These are phyloP conservation scores for Tetragonula carbonaria DNA, from an alignment of 2,888 invertebrate genomes.

Conservation along the genomic window DNA sequence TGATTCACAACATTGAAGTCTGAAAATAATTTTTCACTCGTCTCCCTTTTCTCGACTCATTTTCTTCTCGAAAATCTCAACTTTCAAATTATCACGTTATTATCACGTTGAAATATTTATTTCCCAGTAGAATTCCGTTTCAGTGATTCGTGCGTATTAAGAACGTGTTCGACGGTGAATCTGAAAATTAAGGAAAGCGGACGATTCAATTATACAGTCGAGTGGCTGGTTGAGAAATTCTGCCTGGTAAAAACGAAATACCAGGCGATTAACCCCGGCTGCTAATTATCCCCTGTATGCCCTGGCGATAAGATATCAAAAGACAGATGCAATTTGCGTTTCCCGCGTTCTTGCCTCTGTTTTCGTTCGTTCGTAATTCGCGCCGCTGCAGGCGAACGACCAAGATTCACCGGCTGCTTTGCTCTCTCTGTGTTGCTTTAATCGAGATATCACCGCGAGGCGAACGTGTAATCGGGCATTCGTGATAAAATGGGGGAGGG, in stretches of 20 bases:
- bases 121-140: too few relatives aligned
- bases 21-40: too few relatives aligned
- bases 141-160: background rate
- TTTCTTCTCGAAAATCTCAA: too few relatives aligned
- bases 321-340: constrained; percentile 34
- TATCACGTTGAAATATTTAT: too few relatives aligned
- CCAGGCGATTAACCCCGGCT: background rate
- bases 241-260: background rate
- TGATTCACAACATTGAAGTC: too few relatives aligned
- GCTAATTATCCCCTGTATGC: constrained; percentile 25
- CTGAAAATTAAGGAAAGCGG: background rate
- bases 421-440: constrained; percentile 17
- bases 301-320: constrained; percentile 36
- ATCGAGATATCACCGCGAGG: constrained; percentile 37
- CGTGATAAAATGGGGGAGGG: background rate
- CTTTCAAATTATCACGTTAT: too few relatives aligned
- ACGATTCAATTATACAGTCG: background rate
- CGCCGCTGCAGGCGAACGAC: background rate
- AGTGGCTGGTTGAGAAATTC: background rate
- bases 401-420: background rate
- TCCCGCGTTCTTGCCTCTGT: constrained; percentile 28
- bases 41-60: too few relatives aligned
- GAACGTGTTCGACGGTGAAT: background rate
- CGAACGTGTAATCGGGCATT: constrained; percentile 32
- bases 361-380: constrained; percentile 18